Percentiles rank a stretch among this genome's conserved stretches.
Conservation (phyloP, 2,888 invertebrate species). For the Vandiemenella viatica region DNA sequence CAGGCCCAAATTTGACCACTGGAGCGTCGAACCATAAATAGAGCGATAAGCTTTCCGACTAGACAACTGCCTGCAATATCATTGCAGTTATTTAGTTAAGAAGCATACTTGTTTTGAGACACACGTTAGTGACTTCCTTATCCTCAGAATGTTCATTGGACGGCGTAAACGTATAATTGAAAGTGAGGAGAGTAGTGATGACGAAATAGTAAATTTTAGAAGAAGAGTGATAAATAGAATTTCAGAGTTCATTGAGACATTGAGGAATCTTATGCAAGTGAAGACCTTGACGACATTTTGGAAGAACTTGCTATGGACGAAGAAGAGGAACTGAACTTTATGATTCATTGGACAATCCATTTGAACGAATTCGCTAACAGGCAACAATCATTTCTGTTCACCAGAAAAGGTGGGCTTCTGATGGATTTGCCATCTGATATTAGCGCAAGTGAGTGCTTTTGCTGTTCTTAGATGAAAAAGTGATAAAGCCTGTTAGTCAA, state of each 20-base stretch:
- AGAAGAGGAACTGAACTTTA: background rate
- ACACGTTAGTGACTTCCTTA: no score
- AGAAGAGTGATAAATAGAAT: background rate
- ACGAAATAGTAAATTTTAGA: background rate
- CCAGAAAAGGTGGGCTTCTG: background rate
- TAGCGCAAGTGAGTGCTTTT: background rate
- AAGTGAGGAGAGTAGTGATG: background rate
- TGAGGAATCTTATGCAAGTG: background rate
- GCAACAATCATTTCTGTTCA: background rate
- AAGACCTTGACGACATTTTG: background rate
- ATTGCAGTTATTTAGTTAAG: no score
- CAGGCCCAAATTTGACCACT: no score
- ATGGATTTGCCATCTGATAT: background rate
- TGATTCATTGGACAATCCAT: background rate
- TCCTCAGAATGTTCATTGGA: no score
- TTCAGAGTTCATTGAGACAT: background rate
- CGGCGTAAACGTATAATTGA: background rate
- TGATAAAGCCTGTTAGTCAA: background rate
- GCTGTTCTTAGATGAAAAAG: background rate
- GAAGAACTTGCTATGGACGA: background rate
- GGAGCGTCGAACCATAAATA: no score
- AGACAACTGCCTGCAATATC: no score
- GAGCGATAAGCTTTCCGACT: no score
- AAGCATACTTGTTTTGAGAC: no score
- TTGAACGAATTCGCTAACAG: background rate